These are phyloP conservation scores for Cebus imitator DNA, from an alignment of 2,113 vertebrate genomes.

Conservation along the genomic window DNA sequence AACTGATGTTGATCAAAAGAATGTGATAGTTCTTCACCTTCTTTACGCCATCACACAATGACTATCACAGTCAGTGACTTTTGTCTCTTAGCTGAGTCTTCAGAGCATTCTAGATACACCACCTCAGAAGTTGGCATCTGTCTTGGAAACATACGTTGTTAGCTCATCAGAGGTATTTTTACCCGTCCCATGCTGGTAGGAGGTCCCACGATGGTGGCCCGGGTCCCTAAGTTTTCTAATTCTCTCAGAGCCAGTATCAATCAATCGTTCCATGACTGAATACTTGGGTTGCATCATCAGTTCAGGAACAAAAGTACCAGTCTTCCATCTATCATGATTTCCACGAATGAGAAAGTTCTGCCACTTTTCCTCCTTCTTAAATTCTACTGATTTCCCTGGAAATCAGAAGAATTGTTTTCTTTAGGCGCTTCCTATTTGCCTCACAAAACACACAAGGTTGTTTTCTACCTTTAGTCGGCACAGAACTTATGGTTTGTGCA, in stretches of 20 bases:
- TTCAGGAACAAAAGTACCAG: background rate
- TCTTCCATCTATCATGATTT: background rate
- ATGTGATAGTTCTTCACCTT: background rate
- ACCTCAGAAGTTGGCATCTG: fast-evolving
- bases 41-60: background rate
- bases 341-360: background rate
- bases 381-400: background rate
- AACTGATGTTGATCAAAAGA: background rate
- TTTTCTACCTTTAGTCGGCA: background rate
- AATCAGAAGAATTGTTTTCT: background rate
- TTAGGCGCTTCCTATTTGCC: background rate
- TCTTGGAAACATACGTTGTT: background rate
- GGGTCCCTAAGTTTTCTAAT: background rate
- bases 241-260: background rate
- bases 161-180: background rate
- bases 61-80: background rate
- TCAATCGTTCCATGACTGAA: background rate
- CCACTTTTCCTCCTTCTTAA: background rate
- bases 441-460: background rate
- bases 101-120: background rate
- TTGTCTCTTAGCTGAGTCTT: background rate
- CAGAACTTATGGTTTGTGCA: too few species aligned
- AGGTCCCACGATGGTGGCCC: too few species aligned
- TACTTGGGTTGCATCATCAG: background rate
- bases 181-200: fast-evolving